Conservation (phyloP, 2,113 vertebrate species). For the Cololabis saira region DNA sequence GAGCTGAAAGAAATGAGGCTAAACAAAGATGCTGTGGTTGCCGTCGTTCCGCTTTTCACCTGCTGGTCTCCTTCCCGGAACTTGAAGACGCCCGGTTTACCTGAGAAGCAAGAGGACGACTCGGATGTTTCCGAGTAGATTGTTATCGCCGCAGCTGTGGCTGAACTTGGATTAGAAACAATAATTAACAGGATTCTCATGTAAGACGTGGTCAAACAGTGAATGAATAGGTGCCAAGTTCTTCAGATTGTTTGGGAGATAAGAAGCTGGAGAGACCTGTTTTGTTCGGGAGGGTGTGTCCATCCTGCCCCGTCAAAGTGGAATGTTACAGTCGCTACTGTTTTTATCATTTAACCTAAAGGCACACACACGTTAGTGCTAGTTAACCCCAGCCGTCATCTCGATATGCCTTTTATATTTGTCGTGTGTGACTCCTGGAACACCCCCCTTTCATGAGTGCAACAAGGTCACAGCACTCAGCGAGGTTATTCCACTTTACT, state of each 20-base stretch:
- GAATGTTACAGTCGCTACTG: slow-evolving; percentile 17
- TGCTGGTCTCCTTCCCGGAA: not conserved
- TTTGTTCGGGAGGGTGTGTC: slow-evolving; percentile 15
- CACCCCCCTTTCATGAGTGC: slow-evolving; percentile 29
- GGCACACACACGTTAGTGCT: not conserved
- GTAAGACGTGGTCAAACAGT: not conserved
- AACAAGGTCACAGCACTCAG: slow-evolving; percentile 38
- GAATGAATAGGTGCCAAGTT: slow-evolving; percentile 3
- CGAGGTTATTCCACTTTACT: slow-evolving; percentile 45
- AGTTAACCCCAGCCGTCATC: not conserved
- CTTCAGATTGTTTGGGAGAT: not conserved
- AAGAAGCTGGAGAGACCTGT: not conserved
- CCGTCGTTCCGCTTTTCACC: slow-evolving; percentile 2
- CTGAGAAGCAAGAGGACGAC: not conserved
- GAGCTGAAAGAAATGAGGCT: not conserved
- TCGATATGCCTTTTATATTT: slow-evolving; percentile 5
- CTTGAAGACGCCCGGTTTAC: not conserved
- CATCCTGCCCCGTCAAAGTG: slow-evolving; percentile 30
- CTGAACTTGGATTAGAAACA: slow-evolving; percentile 22
- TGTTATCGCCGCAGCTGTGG: not conserved
- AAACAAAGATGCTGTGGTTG: slow-evolving; percentile 4
- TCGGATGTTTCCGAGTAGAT: slow-evolving; percentile 6
- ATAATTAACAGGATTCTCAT: not conserved
- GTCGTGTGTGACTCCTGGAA: not conserved
- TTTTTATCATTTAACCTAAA: not conserved